phyloP scores from a whole-genome alignment of 1,140 invertebrate species.

The Glomeris maerens region DNA sequence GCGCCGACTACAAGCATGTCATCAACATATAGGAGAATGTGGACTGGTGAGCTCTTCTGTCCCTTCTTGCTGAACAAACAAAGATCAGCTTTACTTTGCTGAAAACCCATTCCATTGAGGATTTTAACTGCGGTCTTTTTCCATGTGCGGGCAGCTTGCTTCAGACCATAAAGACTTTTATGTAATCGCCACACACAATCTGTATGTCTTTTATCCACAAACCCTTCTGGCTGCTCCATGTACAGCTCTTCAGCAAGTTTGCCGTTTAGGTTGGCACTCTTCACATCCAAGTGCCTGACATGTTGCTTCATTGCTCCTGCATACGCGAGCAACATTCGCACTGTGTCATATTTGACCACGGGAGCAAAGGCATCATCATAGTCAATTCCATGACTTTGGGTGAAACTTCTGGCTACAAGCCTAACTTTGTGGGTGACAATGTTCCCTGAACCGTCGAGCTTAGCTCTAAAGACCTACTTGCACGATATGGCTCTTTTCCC shows the following conservation, averaged over 20 bases:
- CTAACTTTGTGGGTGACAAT: constrained; percentile 29
- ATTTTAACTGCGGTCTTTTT: too few relatives aligned
- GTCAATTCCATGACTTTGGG: constrained; percentile 19
- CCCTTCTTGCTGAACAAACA: too few relatives aligned
- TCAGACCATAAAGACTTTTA: constrained; percentile 20
- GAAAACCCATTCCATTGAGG: too few relatives aligned
- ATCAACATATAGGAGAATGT: too few relatives aligned
- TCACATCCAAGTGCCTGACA: constrained; percentile 27
- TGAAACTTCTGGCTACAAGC: constrained; percentile 26
- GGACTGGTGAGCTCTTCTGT: too few relatives aligned
- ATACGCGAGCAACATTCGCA: constrained; percentile 15
- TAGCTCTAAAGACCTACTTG: constrained; percentile 28
- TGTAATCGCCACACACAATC: constrained; percentile 11
- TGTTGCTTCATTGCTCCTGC: constrained; percentile 18
- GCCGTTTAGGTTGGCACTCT: constrained; percentile 30
- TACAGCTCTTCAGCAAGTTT: constrained; percentile 28
- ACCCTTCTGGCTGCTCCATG: constrained; percentile 27
- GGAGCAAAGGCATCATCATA: constrained; percentile 23
- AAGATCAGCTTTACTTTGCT: too few relatives aligned
- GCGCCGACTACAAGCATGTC: too few relatives aligned
- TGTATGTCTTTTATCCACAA: constrained; percentile 14
- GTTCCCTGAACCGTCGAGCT: constrained; percentile 19
- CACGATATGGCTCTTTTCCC: not conserved
- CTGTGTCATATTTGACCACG: constrained; percentile 18
- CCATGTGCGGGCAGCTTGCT: constrained; percentile 18